Conservation (phyloP, 2,113 vertebrate genomes). For the Erythrolamprus reginae region DNA sequence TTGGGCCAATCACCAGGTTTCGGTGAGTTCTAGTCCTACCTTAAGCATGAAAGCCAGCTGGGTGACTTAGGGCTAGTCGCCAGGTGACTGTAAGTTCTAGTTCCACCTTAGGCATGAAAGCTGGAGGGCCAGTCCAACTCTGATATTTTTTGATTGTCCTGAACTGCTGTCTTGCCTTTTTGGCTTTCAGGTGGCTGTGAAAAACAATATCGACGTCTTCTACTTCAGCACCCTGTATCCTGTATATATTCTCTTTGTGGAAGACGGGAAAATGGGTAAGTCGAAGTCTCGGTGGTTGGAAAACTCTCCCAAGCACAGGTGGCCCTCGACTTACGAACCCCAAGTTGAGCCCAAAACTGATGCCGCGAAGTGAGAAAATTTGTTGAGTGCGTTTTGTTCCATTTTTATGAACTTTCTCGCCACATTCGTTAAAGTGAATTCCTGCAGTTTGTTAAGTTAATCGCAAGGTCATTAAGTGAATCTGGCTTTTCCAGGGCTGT, state of each 20-base stretch:
- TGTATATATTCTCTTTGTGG: conserved; percentile 91
- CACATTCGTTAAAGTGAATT: not conserved
- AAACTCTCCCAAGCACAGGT: not conserved
- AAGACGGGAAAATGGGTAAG: conserved; percentile 99
- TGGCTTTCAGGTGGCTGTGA: conserved; percentile 85
- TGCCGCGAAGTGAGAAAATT: not conserved
- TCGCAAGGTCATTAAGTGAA: too few relatives aligned
- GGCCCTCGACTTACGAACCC: not conserved
- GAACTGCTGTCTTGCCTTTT: fast-evolving
- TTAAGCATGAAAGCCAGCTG: not conserved
- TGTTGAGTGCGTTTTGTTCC: not conserved
- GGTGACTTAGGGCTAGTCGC: not conserved
- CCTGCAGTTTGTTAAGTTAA: too few relatives aligned
- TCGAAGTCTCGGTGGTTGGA: too few relatives aligned
- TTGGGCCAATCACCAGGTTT: not conserved
- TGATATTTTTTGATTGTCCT: not conserved
- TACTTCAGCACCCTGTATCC: conserved; percentile 98
- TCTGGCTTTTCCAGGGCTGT: too few relatives aligned
- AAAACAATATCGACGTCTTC: conserved; percentile 98
- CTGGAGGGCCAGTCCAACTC: not conserved
- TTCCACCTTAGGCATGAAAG: too few relatives aligned
- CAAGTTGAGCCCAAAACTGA: not conserved
- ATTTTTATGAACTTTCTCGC: not conserved
- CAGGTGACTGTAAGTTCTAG: too few relatives aligned
- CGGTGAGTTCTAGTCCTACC: not conserved